Base-by-base conservation (phyloP, 2,113 vertebrate species). In the Ictalurus furcatus region DNA sequence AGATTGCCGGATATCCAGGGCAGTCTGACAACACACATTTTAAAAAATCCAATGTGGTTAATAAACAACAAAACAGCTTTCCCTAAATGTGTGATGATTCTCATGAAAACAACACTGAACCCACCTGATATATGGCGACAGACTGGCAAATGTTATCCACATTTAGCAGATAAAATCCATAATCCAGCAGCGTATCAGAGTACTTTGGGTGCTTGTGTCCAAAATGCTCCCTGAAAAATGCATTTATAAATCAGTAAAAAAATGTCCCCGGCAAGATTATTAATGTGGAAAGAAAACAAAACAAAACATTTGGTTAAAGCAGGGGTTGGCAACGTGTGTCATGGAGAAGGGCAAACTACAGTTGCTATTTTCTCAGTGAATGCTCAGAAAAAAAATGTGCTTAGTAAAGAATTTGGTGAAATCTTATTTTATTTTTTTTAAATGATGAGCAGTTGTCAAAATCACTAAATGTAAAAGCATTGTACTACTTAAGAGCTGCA, bases 71-170 rank as follows among this genome's bases (percentile, higher is more conserved):
- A 1, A 73, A 65, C 8, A 56, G 44, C 21, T n/a, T 56, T 73
- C 13, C 25, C 28, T 6, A 17, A 79, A 80, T 16, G 37, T 58
- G n/a, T 80, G 3, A 54, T 11, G 1, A 28, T 6, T 37, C 14
- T 48, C 9, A 54, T 16, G 16, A 80, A 17, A 80, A n/a, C 7
- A 19, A 74, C 14, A 28, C n/a, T 74, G 71, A 89, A 88, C 94
- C 21, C 93, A 98, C 98, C 98, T 99, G 98, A 95, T 99, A 99
- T 95, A 99, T 99, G 85, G 98, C 97, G 91, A 99, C 98, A 23
- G 98, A 99, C 56, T 99, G 98, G 95, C 98, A 99, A 92, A 99
- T 99, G 93, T 99, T 99, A 95, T 99, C 98, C 95, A 99, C 98
- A 56, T 99, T 99, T 93, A 99, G 96, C 90, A 99, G 95, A 94